These are phyloP conservation scores for Loxodonta africana DNA, from an alignment of 2,113 vertebrate species.

Conservation along the genomic window DNA sequence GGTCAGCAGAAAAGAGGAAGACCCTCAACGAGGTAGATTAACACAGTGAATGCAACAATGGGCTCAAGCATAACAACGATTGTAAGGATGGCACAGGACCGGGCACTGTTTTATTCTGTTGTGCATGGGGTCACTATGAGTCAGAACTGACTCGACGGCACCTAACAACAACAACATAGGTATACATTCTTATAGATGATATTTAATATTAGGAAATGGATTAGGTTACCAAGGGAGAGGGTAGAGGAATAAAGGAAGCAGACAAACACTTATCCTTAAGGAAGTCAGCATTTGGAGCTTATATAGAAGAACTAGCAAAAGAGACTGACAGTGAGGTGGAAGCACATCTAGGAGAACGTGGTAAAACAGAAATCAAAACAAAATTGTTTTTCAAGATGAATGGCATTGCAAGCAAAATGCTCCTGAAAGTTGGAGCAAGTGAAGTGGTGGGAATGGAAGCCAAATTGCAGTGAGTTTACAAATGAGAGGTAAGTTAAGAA, in stretches of 20 bases:
- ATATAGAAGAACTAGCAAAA: background rate
- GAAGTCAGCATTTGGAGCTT: background rate
- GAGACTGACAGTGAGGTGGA: background rate
- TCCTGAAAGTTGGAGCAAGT: background rate
- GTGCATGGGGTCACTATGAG: too few relatives aligned
- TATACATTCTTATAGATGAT: background rate
- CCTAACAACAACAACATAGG: too few relatives aligned
- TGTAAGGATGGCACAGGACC: too few relatives aligned
- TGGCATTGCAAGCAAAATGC: background rate
- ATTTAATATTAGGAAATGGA: background rate
- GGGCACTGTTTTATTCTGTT: too few relatives aligned
- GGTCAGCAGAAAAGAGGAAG: too few relatives aligned
- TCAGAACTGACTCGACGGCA: too few relatives aligned
- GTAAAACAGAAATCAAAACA: background rate
- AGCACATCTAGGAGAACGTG: background rate
- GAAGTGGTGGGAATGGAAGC: background rate
- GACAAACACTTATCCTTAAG: background rate
- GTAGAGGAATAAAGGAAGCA: background rate
- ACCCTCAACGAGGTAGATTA: too few relatives aligned
- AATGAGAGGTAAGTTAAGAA: background rate
- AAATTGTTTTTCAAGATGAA: background rate
- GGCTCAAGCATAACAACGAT: too few relatives aligned
- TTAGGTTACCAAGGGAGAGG: background rate
- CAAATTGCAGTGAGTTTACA: background rate
- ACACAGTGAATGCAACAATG: too few relatives aligned